Evolutionary conservation across 2,113 vertebrate species (phyloP).

Genomic region (cat (Felis catus)): F.catus_Fca126_mat1.0 CM031428.1:38470001-38470500

Average conservation of each 20-base stretch:
- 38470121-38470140: too few species aligned
- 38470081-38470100: not conserved
- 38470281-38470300: not conserved
- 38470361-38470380: not conserved
- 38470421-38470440: not conserved
- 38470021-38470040: not conserved
- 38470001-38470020: not conserved
- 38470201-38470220: fast-evolving
- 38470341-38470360: not conserved
- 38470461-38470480: not conserved
- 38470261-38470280: not conserved
- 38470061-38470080: not conserved
- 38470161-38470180: not conserved
- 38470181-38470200: too few species aligned
- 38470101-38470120: not conserved
- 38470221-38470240: not conserved
- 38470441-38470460: not conserved
- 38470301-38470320: not conserved
- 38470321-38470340: not conserved
- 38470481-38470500: not conserved
- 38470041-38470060: not conserved
- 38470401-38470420: not conserved
- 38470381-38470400: not conserved
- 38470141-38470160: fast-evolving
- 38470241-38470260: not conserved